phyloP scores from a whole-genome alignment of 1,140 invertebrate genomes.

The Psix sp. region DNA sequence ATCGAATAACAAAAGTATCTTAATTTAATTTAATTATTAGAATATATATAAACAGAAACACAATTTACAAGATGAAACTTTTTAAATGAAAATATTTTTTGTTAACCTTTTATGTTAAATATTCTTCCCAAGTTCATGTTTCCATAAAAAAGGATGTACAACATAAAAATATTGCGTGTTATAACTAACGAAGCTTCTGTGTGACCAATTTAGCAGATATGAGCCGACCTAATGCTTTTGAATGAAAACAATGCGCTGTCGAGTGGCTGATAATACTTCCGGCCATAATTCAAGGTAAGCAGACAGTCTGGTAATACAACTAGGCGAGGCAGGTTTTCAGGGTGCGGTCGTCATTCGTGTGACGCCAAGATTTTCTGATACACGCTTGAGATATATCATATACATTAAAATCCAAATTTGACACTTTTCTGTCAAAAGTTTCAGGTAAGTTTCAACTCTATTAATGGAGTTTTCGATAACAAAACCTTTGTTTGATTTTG shows the following conservation, averaged over 20 bases:
- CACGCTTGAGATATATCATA: constrained; percentile 24
- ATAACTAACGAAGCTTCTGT: constrained; percentile 57
- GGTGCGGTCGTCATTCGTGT: constrained; percentile 59
- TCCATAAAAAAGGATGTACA: constrained; percentile 11
- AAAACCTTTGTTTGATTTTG: too few species aligned
- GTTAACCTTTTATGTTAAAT: too few species aligned
- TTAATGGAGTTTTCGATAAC: too few species aligned
- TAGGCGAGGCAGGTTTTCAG: constrained; percentile 55
- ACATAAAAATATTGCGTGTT: constrained; percentile 47
- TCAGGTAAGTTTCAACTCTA: too few species aligned
- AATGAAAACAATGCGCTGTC: constrained; percentile 63
- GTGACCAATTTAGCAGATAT: constrained; percentile 62
- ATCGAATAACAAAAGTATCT: too few species aligned
- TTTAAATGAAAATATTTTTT: too few species aligned
- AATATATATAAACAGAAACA: too few species aligned
- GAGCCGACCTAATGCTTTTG: constrained; percentile 56
- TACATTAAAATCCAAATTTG: constrained; percentile 36
- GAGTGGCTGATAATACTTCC: constrained; percentile 62
- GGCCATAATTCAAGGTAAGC: constrained; percentile 60
- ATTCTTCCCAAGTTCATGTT: constrained; percentile 8
- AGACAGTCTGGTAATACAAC: constrained; percentile 53
- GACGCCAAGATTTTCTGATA: constrained; percentile 58
- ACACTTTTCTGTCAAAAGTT: constrained; percentile 32
- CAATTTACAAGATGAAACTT: too few species aligned
- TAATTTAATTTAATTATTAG: too few species aligned